Percentiles rank a stretch among this genome's conserved stretches.
phyloP scores from a whole-genome alignment of 2,113 vertebrate genomes.

The Crotalus viridis region DNA sequence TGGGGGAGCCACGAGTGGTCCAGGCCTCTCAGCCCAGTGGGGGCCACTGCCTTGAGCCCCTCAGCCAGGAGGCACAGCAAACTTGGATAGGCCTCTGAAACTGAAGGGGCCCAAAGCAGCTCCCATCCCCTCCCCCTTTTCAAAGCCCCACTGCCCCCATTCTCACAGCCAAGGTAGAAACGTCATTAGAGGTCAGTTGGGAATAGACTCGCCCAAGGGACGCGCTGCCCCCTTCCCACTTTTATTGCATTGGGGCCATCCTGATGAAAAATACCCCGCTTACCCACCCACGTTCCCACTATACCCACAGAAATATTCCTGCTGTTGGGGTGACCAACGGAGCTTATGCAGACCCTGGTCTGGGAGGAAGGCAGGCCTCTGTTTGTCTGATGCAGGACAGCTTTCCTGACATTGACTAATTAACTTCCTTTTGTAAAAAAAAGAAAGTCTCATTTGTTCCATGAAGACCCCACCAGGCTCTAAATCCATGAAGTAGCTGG shows the following conservation, averaged over 20 bases:
- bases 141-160: neutral
- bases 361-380: neutral
- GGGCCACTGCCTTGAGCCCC: neutral
- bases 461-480: neutral
- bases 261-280: neutral
- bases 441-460: neutral
- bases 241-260: neutral
- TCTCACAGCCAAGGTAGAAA: neutral
- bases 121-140: neutral
- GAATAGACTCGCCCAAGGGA: neutral
- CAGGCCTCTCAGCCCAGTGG: neutral
- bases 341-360: neutral
- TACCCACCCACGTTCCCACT: neutral
- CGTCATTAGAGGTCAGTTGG: neutral
- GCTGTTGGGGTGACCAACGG: neutral
- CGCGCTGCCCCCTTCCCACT: rapidly evolving
- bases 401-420: neutral
- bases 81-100: neutral
- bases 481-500: neutral
- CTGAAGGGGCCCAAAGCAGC: neutral
- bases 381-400: neutral
- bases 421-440: neutral
- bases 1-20: neutral
- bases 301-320: neutral
- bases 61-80: neutral